phyloP scores from a whole-genome alignment of 2,888 invertebrate species.

The Parochlus steinenii region DNA sequence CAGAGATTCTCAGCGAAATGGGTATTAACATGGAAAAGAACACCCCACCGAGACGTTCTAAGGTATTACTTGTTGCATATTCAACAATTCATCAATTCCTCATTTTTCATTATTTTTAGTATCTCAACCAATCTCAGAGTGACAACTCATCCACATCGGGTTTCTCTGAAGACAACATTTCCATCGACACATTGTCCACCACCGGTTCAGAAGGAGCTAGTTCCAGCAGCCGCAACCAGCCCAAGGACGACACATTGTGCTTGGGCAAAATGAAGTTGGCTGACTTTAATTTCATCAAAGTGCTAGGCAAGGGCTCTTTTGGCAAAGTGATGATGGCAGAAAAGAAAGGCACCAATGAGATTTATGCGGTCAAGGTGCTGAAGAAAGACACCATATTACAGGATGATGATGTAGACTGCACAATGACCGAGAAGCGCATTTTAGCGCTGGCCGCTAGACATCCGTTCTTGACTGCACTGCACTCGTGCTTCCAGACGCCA shows the following conservation, averaged over 20 bases:
- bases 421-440: conserved; percentile 96
- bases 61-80: conserved; percentile 27
- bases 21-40: conserved; percentile 83
- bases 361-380: conserved; percentile 74
- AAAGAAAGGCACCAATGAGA: conserved; percentile 79
- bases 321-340: conserved; percentile 98
- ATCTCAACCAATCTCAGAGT: conserved; percentile 28
- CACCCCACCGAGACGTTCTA: conserved; percentile 44
- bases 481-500: conserved; percentile 93
- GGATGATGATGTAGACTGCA: conserved; percentile 98
- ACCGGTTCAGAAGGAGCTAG: conserved; percentile 8
- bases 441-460: conserved; percentile 92
- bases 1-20: conserved; percentile 77
- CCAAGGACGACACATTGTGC: conserved; percentile 16
- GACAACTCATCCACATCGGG: conserved; percentile 33
- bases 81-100: conserved; percentile 4
- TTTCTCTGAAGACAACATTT: conserved; percentile 20
- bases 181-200: conserved; percentile 4
- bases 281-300: conserved; percentile 96
- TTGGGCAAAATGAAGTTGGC: conserved; percentile 50
- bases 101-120: conserved; percentile 18
- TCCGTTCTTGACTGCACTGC: conserved; percentile 93
- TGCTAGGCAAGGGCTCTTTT: conserved; percentile 96
- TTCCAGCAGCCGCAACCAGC: conserved; percentile 13
- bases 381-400: conserved; percentile 97